Base-by-base conservation (phyloP, 2,797 vertebrate genomes). In the Iguana delicatissima region DNA sequence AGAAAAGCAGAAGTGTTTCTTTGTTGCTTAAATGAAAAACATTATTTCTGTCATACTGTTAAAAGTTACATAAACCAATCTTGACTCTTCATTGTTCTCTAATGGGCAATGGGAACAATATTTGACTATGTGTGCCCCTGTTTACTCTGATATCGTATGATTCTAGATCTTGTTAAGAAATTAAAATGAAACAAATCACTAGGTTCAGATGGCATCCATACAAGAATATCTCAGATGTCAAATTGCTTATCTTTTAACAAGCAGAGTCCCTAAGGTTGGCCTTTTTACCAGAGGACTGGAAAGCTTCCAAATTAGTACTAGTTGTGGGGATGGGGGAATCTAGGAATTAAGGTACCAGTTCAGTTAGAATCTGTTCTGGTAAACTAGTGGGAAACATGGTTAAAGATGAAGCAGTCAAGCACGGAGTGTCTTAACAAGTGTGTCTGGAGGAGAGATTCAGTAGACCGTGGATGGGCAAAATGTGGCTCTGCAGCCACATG, bases 21-120 rank as follows among this genome's bases (percentile, higher is more conserved):
- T 62, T 32, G 64, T 57, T 46, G 67, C 73, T 74, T 42, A 84
- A 62, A 35, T 84, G 87, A 93, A 89, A 84, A 29, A 32, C 7
- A 32, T 57, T n/a, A 1, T 84, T 86, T 91, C 55, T 13, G 22
- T 89, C 13, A 50, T 72, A 35, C 26, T 13, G 18, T 81, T 35
- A 73, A 84, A 84, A 20, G 13, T 29, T 84, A 32, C 6, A 50
- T n/a, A 42, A 35, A 29, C 5, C 6, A 55, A 13, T 57, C 52
- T 46, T 57, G 35, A 72, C 16, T 55, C 46, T 20, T 69, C 22
- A 82, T 14, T 46, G 38, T 84, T 38, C 55, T 72, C 20, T 32
- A 29, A 16, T 72, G 64, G 12, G 2, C 13, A 64, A 4, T 4
- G 29, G 29, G 38, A 89, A 50, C 38, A 82, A 57, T 42, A 14